Conservation (phyloP, 2,888 invertebrate genomes). For the Leptopilina myrica region DNA sequence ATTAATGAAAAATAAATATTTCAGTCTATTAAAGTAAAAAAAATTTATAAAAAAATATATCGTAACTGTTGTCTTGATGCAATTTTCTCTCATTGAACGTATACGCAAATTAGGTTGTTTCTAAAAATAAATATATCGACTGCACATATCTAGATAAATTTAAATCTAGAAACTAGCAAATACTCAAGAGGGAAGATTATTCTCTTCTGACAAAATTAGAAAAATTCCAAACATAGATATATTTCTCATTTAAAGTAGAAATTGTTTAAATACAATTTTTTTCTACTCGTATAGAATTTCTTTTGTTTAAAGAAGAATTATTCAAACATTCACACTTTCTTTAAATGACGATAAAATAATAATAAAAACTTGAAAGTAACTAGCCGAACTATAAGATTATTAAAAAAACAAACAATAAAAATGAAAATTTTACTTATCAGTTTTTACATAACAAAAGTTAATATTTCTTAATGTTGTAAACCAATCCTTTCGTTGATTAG, state of each 20-base stretch:
- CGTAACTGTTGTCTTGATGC: neutral
- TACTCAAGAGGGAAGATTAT: neutral
- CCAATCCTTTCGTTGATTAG: slow-evolving; percentile 3
- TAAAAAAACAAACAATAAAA: neutral
- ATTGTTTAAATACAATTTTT: too few relatives aligned
- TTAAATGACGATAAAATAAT: too few relatives aligned
- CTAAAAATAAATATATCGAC: slow-evolving; percentile 30
- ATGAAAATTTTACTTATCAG: neutral
- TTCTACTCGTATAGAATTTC: too few relatives aligned
- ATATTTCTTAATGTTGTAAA: neutral
- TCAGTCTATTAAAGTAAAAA: too few relatives aligned
- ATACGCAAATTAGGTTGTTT: slow-evolving; percentile 6
- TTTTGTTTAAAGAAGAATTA: too few relatives aligned
- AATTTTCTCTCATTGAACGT: neutral
- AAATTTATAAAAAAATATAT: neutral
- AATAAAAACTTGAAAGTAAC: too few relatives aligned
- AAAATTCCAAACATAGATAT: too few relatives aligned
- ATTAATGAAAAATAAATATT: neutral
- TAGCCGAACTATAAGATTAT: neutral
- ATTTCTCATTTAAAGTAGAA: too few relatives aligned
- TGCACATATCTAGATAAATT: slow-evolving; percentile 7
- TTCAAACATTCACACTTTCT: too few relatives aligned
- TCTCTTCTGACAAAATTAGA: neutral
- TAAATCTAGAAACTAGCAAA: slow-evolving; percentile 13
- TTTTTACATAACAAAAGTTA: slow-evolving; percentile 11